Evolutionary conservation across 1,140 invertebrate species (phyloP), one percentile per base, ranked within the genome.

Genomic region (Dryas iulia): DNA sequence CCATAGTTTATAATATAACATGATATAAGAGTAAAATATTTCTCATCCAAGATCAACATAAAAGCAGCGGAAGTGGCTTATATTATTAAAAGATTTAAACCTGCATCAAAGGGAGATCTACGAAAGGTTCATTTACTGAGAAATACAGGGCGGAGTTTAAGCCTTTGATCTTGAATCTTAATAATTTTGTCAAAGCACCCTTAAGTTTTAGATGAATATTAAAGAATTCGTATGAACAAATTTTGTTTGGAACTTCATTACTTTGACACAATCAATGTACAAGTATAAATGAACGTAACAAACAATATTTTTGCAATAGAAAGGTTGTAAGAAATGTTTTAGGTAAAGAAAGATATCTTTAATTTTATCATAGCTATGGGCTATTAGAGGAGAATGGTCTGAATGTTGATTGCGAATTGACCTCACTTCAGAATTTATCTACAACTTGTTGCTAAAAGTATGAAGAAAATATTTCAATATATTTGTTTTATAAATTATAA

Each of bases 121-220:
- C 33, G n/a, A 18, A 39, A 14, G 33, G n/a, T 39, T 39, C 33
- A 14, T 39, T 39, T 39, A 39, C 33, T 39, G 4, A 39, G 33
- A 39, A 39, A 39, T 39, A 39, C 12, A 39, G 5, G 33, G 0
- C 7, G 12, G 33, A 39, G 33, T 18, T 39, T 39, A 39, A 39
- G 33, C 52, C 23, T 54, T 54, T 54, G 52, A 54, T 54, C 52
- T 31, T 11, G 6, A 54, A 54, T 54, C 52, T 54, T 54, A 54
- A 54, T 54, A 54, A 54, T 54, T 54, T 54, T 54, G 52, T 54
- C 52, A 12, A 52, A 52, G 47, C 47, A 23, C 8, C 30, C 11
- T 24, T 54, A 24, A 54, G 11, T 23, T 54, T 54, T 18, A 54
- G 18, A 18, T 54, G 5, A 54, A 18, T 2, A 11, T 54, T 54